These are phyloP conservation scores for Cardinalis cardinalis DNA, from an alignment of 2,113 vertebrate species.

Conservation along the genomic window DNA sequence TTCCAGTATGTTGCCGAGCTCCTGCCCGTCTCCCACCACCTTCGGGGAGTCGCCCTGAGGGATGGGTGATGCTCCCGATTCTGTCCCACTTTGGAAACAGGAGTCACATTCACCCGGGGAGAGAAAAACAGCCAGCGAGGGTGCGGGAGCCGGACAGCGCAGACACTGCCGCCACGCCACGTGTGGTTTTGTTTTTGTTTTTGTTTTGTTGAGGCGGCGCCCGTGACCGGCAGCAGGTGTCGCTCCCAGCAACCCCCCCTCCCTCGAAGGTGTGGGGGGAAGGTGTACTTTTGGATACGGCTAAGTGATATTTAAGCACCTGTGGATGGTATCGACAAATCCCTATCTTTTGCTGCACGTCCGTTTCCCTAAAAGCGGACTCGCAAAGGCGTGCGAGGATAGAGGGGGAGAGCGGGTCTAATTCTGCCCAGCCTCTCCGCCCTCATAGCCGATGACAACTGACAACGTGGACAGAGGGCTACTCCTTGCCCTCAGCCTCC, in stretches of 20 bases:
- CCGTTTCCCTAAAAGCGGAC: neutral
- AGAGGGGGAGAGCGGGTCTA: accelerated
- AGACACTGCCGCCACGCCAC: no score
- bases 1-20: neutral
- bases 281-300: neutral
- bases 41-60: accelerated
- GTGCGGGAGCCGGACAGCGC: neutral
- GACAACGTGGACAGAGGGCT: accelerated
- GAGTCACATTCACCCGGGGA: accelerated
- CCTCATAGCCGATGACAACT: no score
- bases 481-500: no score
- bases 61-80: neutral
- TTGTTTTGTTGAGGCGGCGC: neutral
- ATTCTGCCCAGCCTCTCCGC: neutral
- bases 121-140: neutral
- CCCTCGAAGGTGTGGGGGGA: no score
- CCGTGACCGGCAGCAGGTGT: neutral
- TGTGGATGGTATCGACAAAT: neutral
- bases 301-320: neutral
- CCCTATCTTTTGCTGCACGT: accelerated
- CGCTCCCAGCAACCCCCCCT: neutral
- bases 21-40: accelerated
- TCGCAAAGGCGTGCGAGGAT: accelerated
- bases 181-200: neutral
- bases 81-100: neutral